Base-by-base conservation (phyloP, 1,140 invertebrate genomes). In the Sycophaga agraensis region DNA sequence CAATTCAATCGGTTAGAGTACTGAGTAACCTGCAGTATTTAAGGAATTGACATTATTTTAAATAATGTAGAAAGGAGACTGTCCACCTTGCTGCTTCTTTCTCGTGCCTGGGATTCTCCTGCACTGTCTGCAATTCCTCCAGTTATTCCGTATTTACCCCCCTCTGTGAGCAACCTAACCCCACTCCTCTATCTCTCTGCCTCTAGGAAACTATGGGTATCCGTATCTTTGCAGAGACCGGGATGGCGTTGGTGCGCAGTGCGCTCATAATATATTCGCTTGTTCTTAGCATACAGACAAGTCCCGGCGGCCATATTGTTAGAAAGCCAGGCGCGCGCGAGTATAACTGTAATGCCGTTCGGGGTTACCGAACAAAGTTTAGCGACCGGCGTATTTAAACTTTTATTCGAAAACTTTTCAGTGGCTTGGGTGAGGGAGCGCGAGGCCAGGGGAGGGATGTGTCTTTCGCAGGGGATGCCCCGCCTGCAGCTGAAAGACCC, bases 381-480 rank as follows among this genome's bases (percentile, higher is more conserved):
- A 63, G 59, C 54, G 39, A 63, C 57, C 63, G 69, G 66, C 66
- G 70, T 75, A 76, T 76, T 77, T 76, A 76, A 78, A 78, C 71
- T 78, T 78, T 76, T 75, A 77, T 78, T 76, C 71, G 69, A 73
- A 77, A 78, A 78, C 73, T 78, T 78, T 78, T 76, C 76, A 75
- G 68, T 71, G 51, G 45, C 43, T 62, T 42, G n/a, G 12, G 31
- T n/a, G 17, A 16, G 19, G 14, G 26, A 26, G n/a, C 1, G 0
- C 12, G 26, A 43, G 34, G 21, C 21, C 16, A 34, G 17, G n/a
- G 48, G 46, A 50, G 39, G 39, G 54, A 61, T 54, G 50, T 53
- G 49, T 21, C 40, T 24, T 17, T 11, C 12, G 39, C 49, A 55
- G 31, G 51, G 42, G 46, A 22, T 37, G n/a, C n/a, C n/a, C n/a